phyloP scores from a whole-genome alignment of 2,888 invertebrate species.

The Syrphus vitripennis region DNA sequence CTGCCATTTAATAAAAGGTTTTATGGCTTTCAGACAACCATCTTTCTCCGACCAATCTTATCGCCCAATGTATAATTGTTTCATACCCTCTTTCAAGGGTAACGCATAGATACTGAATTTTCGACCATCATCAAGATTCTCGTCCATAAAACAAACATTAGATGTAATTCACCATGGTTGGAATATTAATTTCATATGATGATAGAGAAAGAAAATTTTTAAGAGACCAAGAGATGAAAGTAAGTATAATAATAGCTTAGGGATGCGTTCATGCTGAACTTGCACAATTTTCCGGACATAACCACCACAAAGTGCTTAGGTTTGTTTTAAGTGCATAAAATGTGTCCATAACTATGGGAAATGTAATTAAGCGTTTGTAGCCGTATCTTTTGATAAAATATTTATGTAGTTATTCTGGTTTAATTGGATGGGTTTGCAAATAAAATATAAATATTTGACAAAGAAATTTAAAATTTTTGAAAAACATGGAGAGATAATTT shows the following conservation, averaged over 20 bases:
- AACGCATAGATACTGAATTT: not conserved
- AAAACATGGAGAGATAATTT: no score
- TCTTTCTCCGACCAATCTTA: not conserved
- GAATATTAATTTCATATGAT: slow-evolving; percentile 16
- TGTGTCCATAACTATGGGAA: not conserved
- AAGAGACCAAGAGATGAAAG: not conserved
- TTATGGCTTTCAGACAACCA: not conserved
- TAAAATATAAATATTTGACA: no score
- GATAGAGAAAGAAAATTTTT: not conserved
- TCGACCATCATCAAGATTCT: not conserved
- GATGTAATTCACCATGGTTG: slow-evolving; percentile 2
- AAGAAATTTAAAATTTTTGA: no score
- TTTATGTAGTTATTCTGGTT: no score
- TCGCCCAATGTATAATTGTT: slow-evolving; percentile 10
- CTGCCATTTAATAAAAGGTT: not conserved
- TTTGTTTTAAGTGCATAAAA: not conserved
- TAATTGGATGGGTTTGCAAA: no score
- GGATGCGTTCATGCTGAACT: slow-evolving; percentile 6
- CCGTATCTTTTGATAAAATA: no score
- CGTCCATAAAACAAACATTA: slow-evolving; percentile 1
- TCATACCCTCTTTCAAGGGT: not conserved
- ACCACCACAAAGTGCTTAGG: not conserved
- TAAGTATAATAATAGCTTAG: not conserved
- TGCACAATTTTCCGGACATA: not conserved
- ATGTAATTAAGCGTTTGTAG: not conserved